phyloP scores from a whole-genome alignment of 2,113 vertebrate species.

The Ochotona curzoniae region DNA sequence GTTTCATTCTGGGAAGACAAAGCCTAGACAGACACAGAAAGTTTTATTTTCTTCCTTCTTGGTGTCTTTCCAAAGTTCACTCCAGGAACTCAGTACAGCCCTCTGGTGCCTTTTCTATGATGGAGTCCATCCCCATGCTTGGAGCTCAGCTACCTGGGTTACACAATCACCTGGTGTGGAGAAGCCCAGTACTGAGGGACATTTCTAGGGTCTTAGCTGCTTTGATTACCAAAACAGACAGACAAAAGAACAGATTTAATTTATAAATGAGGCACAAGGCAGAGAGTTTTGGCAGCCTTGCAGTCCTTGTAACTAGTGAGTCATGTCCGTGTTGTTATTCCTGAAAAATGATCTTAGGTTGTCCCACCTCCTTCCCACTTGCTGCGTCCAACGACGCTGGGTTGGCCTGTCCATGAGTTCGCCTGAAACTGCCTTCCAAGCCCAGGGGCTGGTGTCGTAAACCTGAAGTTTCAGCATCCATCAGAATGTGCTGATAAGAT shows the following conservation, averaged over 20 bases:
- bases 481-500: not conserved
- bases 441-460: not conserved
- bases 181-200: not conserved
- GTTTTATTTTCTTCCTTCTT: conserved; percentile 58
- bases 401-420: not conserved
- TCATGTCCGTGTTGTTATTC: not conserved
- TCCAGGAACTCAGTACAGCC: not conserved
- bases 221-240: not conserved
- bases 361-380: not conserved
- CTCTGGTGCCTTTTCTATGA: not conserved
- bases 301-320: not conserved
- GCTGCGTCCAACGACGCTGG: not conserved
- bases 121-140: not conserved
- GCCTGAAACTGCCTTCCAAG: not conserved
- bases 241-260: not conserved
- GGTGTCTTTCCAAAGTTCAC: conserved; percentile 55
- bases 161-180: not conserved
- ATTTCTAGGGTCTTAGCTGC: conserved; percentile 39
- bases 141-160: not conserved
- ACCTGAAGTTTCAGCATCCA: not conserved
- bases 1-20: conserved; percentile 72
- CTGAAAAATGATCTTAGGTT: not conserved
- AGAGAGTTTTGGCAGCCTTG: not conserved
- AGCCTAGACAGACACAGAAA: conserved; percentile 73
- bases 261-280: not conserved